Evolutionary conservation across 2,888 invertebrate genomes (phyloP).

Genomic region (Drosophila recens): DNA sequence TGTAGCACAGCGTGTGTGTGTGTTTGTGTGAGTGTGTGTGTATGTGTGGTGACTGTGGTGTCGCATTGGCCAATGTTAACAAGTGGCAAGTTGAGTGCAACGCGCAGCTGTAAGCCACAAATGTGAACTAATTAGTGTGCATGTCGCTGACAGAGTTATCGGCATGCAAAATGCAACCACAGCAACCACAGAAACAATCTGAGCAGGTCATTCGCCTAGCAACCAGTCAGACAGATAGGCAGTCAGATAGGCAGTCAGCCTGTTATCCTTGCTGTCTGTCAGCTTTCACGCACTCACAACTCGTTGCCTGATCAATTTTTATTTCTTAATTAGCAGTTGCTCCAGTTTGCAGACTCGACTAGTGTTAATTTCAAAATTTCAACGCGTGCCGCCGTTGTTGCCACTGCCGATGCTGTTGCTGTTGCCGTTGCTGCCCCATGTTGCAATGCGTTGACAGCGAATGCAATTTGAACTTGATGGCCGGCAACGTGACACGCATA

Average conservation of each 20-base stretch:
- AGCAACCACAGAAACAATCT: constrained; percentile 16
- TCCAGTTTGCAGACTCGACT: constrained; percentile 53
- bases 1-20: constrained; percentile 7
- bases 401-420: constrained; percentile 27
- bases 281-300: constrained; percentile 62
- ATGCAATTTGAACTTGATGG: constrained; percentile 83
- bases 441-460: constrained; percentile 80
- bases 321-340: constrained; percentile 78
- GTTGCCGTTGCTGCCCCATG: constrained; percentile 34
- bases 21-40: not conserved
- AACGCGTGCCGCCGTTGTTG: constrained; percentile 66
- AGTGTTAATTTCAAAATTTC: constrained; percentile 77
- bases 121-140: constrained; percentile 79
- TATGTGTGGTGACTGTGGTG: constrained; percentile 23
- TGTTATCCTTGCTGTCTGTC: constrained; percentile 71
- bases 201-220: constrained; percentile 62
- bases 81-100: constrained; percentile 69
- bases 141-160: constrained; percentile 75
- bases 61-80: constrained; percentile 65
- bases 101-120: constrained; percentile 62
- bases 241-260: constrained; percentile 5
- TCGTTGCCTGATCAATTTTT: constrained; percentile 63
- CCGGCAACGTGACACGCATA: constrained; percentile 82
- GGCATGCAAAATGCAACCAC: constrained; percentile 54
- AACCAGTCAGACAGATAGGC: constrained; percentile 16